Evolutionary conservation across 2,113 vertebrate genomes (phyloP).

Genomic region (Semicossyphus pulcher): DNA sequence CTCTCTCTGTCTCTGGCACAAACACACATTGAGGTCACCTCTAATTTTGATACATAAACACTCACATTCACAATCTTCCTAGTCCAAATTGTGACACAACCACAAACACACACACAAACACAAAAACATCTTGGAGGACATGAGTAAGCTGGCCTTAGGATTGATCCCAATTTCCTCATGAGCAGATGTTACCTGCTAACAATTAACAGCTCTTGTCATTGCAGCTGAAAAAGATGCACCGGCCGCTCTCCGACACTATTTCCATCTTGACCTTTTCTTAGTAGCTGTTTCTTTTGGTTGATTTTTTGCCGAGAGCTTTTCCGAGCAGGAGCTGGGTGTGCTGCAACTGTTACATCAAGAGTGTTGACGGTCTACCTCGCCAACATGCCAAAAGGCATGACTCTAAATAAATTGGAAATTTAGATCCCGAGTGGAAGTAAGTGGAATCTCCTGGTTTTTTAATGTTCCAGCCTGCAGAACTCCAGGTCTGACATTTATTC

Average conservation of each 20-base stretch:
- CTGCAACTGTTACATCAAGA: slow-evolving; percentile 29
- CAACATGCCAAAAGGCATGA: slow-evolving; percentile 6
- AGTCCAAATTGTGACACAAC: slow-evolving; percentile 1
- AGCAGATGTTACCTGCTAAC: slow-evolving; percentile 90
- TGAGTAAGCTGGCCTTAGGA: slow-evolving; percentile 75
- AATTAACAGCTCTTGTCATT: slow-evolving; percentile 88
- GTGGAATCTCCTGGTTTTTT: slow-evolving; percentile 13
- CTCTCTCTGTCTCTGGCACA: slow-evolving; percentile 5
- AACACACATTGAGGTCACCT: slow-evolving; percentile 9
- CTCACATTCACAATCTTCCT: not conserved
- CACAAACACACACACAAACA: not conserved
- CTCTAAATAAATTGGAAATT: slow-evolving; percentile 34
- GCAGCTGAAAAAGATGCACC: slow-evolving; percentile 81
- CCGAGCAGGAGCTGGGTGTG: slow-evolving; percentile 23
- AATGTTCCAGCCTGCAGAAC: slow-evolving; percentile 1
- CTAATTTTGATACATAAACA: too few relatives aligned
- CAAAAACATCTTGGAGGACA: slow-evolving; percentile 58
- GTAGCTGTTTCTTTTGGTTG: slow-evolving; percentile 26
- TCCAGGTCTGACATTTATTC: slow-evolving; percentile 12
- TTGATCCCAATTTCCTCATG: slow-evolving; percentile 83
- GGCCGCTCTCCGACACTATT: slow-evolving; percentile 60
- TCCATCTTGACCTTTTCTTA: slow-evolving; percentile 49
- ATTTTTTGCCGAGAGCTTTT: slow-evolving; percentile 35
- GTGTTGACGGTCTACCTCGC: slow-evolving; percentile 48
- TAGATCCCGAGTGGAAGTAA: slow-evolving; percentile 1